Percentiles rank a stretch among this genome's conserved stretches.
phyloP scores from a whole-genome alignment of 2,113 vertebrate species.

The Notechis scutatus region DNA sequence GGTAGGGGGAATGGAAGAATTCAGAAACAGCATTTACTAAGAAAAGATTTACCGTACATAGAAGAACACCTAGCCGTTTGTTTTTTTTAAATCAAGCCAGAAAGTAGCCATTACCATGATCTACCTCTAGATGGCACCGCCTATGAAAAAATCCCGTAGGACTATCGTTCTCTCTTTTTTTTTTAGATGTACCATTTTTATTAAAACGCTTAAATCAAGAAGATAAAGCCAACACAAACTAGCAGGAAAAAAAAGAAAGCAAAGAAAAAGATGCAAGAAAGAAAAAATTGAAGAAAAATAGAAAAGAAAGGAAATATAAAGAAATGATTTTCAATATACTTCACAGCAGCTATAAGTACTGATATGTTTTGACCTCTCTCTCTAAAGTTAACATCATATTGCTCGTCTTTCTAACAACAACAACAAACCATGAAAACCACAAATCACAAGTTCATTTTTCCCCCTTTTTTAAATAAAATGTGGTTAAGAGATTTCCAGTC shows the following conservation, averaged over 20 bases:
- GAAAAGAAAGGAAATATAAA: not conserved
- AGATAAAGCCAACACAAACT: not conserved
- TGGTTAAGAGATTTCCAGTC: not conserved
- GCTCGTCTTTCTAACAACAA: not conserved
- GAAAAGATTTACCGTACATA: not conserved
- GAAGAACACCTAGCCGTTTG: not conserved
- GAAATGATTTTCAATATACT: not conserved
- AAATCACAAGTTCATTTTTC: not conserved
- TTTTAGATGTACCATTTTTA: not conserved
- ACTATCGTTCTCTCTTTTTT: not conserved
- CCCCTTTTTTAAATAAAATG: not conserved
- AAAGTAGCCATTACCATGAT: not conserved
- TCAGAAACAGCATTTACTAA: not conserved
- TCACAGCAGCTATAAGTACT: not conserved
- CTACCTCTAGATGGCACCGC: not conserved
- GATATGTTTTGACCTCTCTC: not conserved
- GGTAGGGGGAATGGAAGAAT: not conserved
- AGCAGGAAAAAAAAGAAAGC: not conserved
- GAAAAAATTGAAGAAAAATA: not conserved
- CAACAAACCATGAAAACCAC: not conserved
- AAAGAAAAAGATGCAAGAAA: not conserved
- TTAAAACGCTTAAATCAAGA: not conserved
- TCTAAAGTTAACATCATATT: not conserved
- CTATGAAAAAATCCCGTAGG: not conserved
- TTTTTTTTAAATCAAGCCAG: not conserved